Base-by-base conservation (phyloP, 1,140 invertebrate species). In the Drosophila subobscura region DNA sequence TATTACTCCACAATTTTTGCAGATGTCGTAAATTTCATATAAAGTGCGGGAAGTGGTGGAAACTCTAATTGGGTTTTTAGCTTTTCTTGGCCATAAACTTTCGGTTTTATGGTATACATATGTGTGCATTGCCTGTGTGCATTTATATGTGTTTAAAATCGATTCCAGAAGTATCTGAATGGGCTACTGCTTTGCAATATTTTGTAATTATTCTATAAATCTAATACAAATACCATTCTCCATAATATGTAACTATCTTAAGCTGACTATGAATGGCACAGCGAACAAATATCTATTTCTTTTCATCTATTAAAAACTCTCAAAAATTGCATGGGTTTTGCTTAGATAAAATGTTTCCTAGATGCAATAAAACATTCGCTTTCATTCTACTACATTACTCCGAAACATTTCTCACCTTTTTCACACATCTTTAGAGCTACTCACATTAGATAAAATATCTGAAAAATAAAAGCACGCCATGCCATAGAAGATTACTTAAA, bases 21-120 rank as follows among this genome's bases (percentile, higher is more conserved):
- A 68, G 49, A 47, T 68, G 47, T 68, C 65, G 65, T 68, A 68
- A 68, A 68, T 47, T 55, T 41, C 22, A 37, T 53, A 23, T 40
- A 7, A 27, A 41, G 40, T 46, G 47, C 45, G 16, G 2, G 12
- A 12, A 37, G 16, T 10, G 5, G 7, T 23, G 10, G 2, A 53
- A 46, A 53, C 45, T n/a, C 8, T 37, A 37, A 37, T 37, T 37
- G 29, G 7, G 8, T 33, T 27, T 6, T 27, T 27, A 27, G 25
- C 25, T 1, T 27, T 27, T 33, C 29, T 8, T 10, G 33, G 33
- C 33, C 33, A 37, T 12, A 4, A 37, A 37, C 1, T 37, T 37
- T 12, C 0, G 33, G 33, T 37, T 12, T 37, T 37, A 37, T 12
- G 33, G 33, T 10, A 37, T 12, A 37, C 4, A 5, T 0, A 27